Base-by-base conservation (phyloP, 1,140 invertebrate species). In the Zaprionus camerounensis region DNA sequence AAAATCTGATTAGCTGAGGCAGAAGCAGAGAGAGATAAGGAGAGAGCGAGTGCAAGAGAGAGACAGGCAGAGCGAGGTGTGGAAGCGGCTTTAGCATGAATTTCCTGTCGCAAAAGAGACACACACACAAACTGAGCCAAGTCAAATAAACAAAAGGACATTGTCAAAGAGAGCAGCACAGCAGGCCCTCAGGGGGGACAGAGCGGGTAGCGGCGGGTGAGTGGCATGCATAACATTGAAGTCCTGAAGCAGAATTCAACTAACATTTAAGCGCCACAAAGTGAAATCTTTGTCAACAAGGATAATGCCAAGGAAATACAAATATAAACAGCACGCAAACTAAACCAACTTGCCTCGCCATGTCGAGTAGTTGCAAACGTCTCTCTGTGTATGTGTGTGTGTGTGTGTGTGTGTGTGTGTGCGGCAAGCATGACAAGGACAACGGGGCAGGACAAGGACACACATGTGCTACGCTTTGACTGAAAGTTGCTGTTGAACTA, bases 271-370 rank as follows among this genome's bases (percentile, higher is more conserved):
- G 85, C 86, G 85, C 85, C 85, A 90, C 85, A 90, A 90, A 90
- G 85, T 90, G 85, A 90, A 90, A 90, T 90, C 85, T 90, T 90
- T 90, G 85, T 90, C 85, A 90, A 90, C 85, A 90, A 80, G 85
- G 85, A 90, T 90, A 90, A 90, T 90, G 81, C 85, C 86, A 90
- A 90, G 85, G 85, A 90, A 90, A 90, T 90, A 90, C 85, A 90
- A 90, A 90, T 90, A 90, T 90, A 90, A 90, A 90, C 85, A 90
- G 85, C 81, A 81, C 85, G 81, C 85, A 90, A 90, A 90, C 86
- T 90, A 80, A 82, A 90, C 81, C 81, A 87, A 87, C 82, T 85
- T 81, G 82, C 71, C 57, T 17, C 41, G 72, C 70, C 31, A 34
- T 87, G 56, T 82, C 72, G 71, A 81, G 56, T 62, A 69, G 77